Base-by-base conservation (phyloP, 2,888 invertebrate species). In the Cryptocephalus primarius region DNA sequence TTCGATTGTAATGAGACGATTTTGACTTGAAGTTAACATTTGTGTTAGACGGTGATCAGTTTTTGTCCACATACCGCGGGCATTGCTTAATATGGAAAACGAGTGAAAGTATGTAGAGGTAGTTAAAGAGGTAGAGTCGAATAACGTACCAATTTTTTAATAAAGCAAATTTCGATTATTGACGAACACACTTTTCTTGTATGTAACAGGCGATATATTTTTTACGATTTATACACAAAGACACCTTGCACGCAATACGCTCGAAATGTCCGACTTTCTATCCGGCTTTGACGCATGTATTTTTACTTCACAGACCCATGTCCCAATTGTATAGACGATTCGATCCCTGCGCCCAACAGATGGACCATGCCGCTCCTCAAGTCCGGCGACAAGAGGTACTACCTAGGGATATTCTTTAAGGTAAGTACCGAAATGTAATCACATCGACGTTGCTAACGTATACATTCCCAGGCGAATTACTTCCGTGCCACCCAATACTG, bases 331-430 rank as follows among this genome's bases (percentile, higher is more conserved):
- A 80, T 80, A 52, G 84, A 84, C 57, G 88, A 89, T 53, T 77
- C 82, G 48, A 77, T 55, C 40, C 64, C 63, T 4, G 50, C 60
- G 50, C 76, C 82, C 34, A 85, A 85, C 63, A 78, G 87, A 67
- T 91, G 90, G 90, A 88, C 88, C 44, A 91, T 91, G 91, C 91
- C 91, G 9, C 74, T 91, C 48, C 75, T 88, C 55, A 89, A 88
- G 66, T 79, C 88, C 40, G 91, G 91, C 39, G 88, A 89, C 65
- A 92, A 91, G 70, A 76, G 86, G 62, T 91, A 91, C 67, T 92
- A 92, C 67, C 74, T 92, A 61, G 91, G 91, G 64, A 91, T 91
- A 69, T 92, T 92, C 74, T 92, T 91, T 73, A 91, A 90, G 87
- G 91, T 91, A 77, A 75, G 70, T 63, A 32, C 10, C n/a, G 9